Percentiles rank a stretch among this genome's conserved stretches.
Evolutionary conservation across 2,797 vertebrate genomes (phyloP).

Genomic region (Glossophaga mutica): DNA sequence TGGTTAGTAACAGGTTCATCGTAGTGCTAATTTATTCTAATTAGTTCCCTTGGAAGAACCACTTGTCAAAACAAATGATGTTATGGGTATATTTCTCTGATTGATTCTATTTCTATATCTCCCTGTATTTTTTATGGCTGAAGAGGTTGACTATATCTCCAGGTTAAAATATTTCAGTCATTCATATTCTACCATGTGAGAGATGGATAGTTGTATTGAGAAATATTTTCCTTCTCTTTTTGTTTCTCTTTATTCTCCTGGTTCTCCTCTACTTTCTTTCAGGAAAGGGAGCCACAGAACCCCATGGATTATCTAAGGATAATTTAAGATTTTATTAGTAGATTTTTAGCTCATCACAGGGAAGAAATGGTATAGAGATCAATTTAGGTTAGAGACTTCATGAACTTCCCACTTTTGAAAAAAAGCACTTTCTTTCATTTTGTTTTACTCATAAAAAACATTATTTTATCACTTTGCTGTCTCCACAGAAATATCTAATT

Average conservation of each 20-base stretch:
- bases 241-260: background rate
- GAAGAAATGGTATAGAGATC: background rate
- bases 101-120: background rate
- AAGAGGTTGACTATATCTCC: background rate
- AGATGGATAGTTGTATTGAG: background rate
- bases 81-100: background rate
- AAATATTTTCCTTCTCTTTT: background rate
- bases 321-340: background rate
- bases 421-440: background rate
- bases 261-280: background rate
- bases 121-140: background rate
- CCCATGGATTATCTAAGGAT: background rate
- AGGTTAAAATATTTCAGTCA: background rate
- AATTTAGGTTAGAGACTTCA: background rate
- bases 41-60: background rate
- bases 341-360: background rate
- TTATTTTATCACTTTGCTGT: background rate
- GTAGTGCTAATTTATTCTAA: constrained; percentile 34
- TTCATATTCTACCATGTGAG: background rate
- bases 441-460: background rate
- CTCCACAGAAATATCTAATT: background rate
- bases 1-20: background rate
- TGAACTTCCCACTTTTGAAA: background rate
- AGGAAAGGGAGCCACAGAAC: background rate
- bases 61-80: constrained; percentile 2